Percentiles rank a stretch among this genome's conserved stretches.
Conservation (phyloP, 2,797 vertebrate species). For the Xenentodon cancila region DNA sequence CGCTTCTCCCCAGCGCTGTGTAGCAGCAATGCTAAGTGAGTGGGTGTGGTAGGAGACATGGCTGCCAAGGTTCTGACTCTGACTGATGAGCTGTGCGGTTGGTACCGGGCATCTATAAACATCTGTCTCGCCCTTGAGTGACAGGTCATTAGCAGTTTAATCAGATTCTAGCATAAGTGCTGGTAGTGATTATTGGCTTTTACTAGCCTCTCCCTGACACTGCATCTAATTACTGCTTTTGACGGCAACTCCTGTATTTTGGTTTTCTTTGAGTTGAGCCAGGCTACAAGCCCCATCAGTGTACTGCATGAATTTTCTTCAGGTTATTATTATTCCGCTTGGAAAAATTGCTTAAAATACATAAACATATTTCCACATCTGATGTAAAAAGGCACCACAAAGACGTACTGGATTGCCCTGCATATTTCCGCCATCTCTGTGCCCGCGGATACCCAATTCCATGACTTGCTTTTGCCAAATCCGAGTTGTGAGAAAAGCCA, state of each 20-base stretch:
- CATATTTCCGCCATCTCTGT: constrained; percentile 44
- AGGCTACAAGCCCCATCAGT: constrained; percentile 11
- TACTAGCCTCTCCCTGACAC: constrained; percentile 61
- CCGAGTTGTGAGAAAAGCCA: constrained; percentile 77
- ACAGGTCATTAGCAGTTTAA: constrained; percentile 79
- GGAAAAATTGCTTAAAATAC: constrained; percentile 9
- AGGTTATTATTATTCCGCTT: too few species aligned
- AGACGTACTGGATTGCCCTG: constrained; percentile 1
- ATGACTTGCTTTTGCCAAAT: constrained; percentile 74
- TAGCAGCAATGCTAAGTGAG: constrained; percentile 73
- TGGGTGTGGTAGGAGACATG: constrained; percentile 77
- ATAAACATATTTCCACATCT: constrained; percentile 3
- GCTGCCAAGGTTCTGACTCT: constrained; percentile 75
- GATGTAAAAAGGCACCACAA: constrained; percentile 4
- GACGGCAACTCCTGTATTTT: constrained; percentile 53
- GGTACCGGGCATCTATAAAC: constrained; percentile 79
- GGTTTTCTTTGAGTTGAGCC: constrained; percentile 43
- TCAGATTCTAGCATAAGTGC: constrained; percentile 75
- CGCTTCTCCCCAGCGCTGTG: constrained; percentile 36
- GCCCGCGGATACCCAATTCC: constrained; percentile 71
- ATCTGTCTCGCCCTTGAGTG: constrained; percentile 74
- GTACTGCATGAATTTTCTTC: constrained; percentile 4
- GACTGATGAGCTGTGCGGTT: constrained; percentile 79
- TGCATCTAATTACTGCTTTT: constrained; percentile 66
- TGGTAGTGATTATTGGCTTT: constrained; percentile 76